Conservation (phyloP, 2,888 invertebrate genomes). For the Yponomeuta plumbellus region DNA sequence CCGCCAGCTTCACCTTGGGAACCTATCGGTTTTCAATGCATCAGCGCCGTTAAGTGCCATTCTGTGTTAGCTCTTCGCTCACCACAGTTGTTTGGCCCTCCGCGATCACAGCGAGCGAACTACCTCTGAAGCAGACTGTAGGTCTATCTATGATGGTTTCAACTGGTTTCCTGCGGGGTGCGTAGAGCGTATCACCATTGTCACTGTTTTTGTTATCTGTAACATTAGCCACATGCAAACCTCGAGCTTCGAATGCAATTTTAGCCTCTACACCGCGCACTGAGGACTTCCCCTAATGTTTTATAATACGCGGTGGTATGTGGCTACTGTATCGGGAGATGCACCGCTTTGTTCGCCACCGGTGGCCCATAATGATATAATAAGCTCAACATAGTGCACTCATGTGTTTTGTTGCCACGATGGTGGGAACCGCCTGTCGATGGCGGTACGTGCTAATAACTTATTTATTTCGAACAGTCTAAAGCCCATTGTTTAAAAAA, state of each 20-base stretch:
- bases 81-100: slow-evolving; percentile 7
- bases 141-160: slow-evolving; percentile 18
- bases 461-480: background rate
- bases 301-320: background rate
- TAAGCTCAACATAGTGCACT: background rate
- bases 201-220: slow-evolving; percentile 47
- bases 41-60: slow-evolving; percentile 16
- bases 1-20: slow-evolving; percentile 8
- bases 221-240: background rate
- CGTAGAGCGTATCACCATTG: slow-evolving; percentile 45
- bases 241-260: background rate
- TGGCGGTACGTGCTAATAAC: background rate
- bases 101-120: background rate
- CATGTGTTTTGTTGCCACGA: background rate
- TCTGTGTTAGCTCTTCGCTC: slow-evolving; percentile 5
- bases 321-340: slow-evolving; percentile 1
- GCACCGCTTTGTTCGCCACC: slow-evolving; percentile 34
- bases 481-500: background rate
- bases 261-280: background rate
- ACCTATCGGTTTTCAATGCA: slow-evolving; percentile 7
- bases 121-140: too few species aligned
- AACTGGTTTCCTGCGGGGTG: slow-evolving; percentile 46
- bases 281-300: slow-evolving; percentile 1
- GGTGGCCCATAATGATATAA: slow-evolving; percentile 26
- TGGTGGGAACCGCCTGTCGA: slow-evolving; percentile 1